phyloP scores from a whole-genome alignment of 2,888 invertebrate genomes.

The Ichneumon xanthorius region DNA sequence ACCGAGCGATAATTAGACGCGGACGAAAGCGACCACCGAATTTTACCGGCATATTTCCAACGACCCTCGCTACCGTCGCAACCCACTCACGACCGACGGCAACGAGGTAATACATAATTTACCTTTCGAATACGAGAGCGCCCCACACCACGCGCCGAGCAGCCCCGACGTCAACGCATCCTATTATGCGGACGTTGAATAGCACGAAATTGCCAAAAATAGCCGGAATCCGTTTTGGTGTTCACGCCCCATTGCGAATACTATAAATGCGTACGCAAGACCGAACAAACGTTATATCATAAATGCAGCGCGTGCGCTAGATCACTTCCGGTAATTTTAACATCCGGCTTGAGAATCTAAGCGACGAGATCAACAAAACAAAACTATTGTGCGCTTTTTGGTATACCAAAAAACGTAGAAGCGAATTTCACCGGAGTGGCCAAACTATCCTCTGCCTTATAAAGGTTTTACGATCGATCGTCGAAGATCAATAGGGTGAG shows the following conservation, averaged over 20 bases:
- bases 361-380: neutral
- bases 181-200: conserved; percentile 64
- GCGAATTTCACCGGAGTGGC: neutral
- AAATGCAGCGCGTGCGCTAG: neutral
- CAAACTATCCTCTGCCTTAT: neutral
- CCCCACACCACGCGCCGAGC: conserved; percentile 4
- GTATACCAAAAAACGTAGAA: neutral
- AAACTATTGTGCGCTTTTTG: neutral
- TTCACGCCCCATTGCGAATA: conserved; percentile 63
- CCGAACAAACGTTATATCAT: conserved; percentile 53
- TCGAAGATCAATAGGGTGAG: conserved; percentile 2
- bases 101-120: conserved; percentile 63
- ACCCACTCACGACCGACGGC: conserved; percentile 27
- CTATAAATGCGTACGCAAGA: conserved; percentile 52
- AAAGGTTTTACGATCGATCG: neutral
- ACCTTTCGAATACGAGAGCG: conserved; percentile 53
- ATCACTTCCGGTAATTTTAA: neutral
- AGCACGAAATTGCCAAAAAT: conserved; percentile 79
- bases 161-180: conserved; percentile 50
- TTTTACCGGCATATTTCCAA: conserved; percentile 60
- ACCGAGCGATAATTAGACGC: conserved; percentile 63
- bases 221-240: conserved; percentile 72
- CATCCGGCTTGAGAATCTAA: neutral
- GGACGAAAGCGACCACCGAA: conserved; percentile 56
- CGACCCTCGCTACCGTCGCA: conserved; percentile 6